Evolutionary conservation across 2,888 invertebrate species (phyloP), one percentile per base, ranked within the genome.

Genomic region (Leucozona laternaria): DNA sequence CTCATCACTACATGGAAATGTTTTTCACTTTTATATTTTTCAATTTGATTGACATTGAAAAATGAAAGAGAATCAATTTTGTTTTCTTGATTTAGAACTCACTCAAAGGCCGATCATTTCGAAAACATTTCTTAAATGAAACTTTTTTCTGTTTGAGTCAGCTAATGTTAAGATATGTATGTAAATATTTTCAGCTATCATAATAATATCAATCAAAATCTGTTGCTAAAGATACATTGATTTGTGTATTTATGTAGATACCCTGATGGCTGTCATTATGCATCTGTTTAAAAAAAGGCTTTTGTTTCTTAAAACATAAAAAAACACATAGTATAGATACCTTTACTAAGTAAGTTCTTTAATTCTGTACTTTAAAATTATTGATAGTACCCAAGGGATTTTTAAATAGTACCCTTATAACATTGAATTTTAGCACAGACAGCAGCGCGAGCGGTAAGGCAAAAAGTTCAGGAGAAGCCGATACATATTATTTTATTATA

Each of bases 31-130:
- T 58, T 34, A 68, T 53, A 48, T 48, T 43, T 60, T 43, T 60
- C 17, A 34, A 68, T 48, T 72, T 48, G 79, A 72, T 43, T 62
- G 62, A 62, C 62, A 62, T 43, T 62, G 43, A 43, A 62, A 62
- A 62, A 62, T 62, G 34, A 62, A 62, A 62, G 62, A 43, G 17
- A 43, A 25, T 62, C 4, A 20, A 10, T n/a, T 40, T 28, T 28
- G n/a, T n/a, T 28, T 31, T 43, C 11, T 40, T 43, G 40, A 28
- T 43, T 43, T n/a, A 43, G n/a, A 40, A 43, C 1, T 62, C 25
- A 43, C n/a, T 11, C 60, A 60, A 0, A 40, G n/a, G 40, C 40
- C 37, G 60, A 22, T 15, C 15, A 15, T 8, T 1, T 17, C 10
- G 4, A 31, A 17, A 25, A 22, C 7, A 10, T 43, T 62, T 62